phyloP scores from a whole-genome alignment of 2,888 invertebrate species.

The Rhaphigaster nebulosa region DNA sequence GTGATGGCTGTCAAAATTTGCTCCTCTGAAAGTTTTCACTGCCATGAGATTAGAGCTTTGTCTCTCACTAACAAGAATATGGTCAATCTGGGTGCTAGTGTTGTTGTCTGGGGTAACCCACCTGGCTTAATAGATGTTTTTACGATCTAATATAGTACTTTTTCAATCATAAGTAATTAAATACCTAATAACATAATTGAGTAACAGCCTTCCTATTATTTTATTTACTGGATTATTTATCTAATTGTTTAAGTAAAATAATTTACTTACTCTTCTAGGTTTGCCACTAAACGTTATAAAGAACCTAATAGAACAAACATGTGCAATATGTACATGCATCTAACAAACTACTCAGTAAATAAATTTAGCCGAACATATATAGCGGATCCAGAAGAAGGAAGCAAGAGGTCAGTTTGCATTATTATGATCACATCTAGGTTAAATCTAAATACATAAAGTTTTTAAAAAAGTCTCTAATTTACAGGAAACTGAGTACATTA shows the following conservation, averaged over 20 bases:
- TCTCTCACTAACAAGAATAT: too few species aligned
- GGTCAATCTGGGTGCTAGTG: too few species aligned
- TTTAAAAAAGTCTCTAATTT: background rate
- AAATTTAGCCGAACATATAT: slow-evolving; percentile 90
- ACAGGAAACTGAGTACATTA: slow-evolving; percentile 81
- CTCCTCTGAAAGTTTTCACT: too few species aligned
- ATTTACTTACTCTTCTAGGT: slow-evolving; percentile 71
- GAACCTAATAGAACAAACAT: slow-evolving; percentile 87
- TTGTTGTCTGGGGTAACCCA: too few species aligned
- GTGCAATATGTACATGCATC: slow-evolving; percentile 92
- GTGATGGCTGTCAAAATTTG: too few species aligned
- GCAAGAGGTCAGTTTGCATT: slow-evolving; percentile 78
- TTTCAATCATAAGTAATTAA: too few species aligned
- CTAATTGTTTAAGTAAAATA: background rate
- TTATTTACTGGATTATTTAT: background rate
- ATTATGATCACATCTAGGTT: background rate
- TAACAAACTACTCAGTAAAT: slow-evolving; percentile 95
- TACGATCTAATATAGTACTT: too few species aligned
- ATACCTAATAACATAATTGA: background rate
- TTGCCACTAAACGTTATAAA: slow-evolving; percentile 89
- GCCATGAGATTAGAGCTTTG: too few species aligned
- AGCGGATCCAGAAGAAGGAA: slow-evolving; percentile 87
- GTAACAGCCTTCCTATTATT: background rate
- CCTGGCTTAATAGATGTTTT: too few species aligned
- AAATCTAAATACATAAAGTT: background rate